Base-by-base conservation (phyloP, 1,140 invertebrate species). In the Drosophila saltans region DNA sequence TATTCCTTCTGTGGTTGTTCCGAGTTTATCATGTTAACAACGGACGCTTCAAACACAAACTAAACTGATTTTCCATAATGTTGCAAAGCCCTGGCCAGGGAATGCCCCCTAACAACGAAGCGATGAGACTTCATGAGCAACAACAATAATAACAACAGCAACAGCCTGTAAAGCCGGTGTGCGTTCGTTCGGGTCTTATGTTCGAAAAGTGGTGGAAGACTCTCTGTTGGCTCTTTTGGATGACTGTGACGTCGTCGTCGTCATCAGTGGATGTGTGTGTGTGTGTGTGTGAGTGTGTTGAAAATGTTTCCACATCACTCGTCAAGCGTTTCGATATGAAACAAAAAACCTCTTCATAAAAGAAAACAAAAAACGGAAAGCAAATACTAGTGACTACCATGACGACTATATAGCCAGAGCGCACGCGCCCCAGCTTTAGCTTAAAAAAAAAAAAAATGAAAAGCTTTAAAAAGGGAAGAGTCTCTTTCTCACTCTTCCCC, bases 221-320 rank as follows among this genome's bases (percentile, higher is more conserved):
- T 70, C 84, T 89, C 84, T 72, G 83, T 52, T 43, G 41, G 41
- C 11, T 16, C 16, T 16, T 24, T 40, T 52, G 45, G 45, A 52
- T 52, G 24, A 36, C 33, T 52, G 71, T 80, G 74, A 77, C 72
- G 77, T 64, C 56, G 16, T 63, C 45, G 45, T 78, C 69, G 79
- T 60, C 69, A 79, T 72, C 67, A 68, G 33, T 36, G 33, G 43
- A 56, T 62, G 55, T 81, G 78, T 82, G 85, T 82, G 55, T 81
- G 78, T 82, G 85, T 82, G 6, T 36, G 33, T 36, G 33, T 57
- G 56, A 58, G 45, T 81, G 78, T 82, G 90, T 82, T 91, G 86
- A 91, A 91, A 91, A 91, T 91, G 86, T 91, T 91, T 91, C 90
- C 90, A 91, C 90, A 91, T 91, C 86, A 91, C 90, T 91, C 90